Evolutionary conservation across 2,797 vertebrate species (phyloP), one percentile per base, ranked within the genome.

Genomic region (Danio jaintianensis): DNA sequence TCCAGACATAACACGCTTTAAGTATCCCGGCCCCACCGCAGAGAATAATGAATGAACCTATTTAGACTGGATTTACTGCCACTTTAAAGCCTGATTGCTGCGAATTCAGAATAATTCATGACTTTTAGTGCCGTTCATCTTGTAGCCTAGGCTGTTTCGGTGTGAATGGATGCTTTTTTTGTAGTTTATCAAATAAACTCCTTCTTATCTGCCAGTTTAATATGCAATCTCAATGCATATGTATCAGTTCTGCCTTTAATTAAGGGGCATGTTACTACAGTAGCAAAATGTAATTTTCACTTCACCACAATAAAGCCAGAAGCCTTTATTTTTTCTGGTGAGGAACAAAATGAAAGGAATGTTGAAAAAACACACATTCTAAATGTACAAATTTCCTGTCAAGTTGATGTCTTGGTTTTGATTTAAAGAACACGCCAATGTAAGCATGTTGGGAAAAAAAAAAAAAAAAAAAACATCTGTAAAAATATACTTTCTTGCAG

Each of bases 71-170:
- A 94, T 94, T 94, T 94, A 95, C 90, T 89, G 89, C 90, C 89
- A 91, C 88, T 91, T 94, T 93, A 92, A 93, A 93, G 91, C 87
- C 88, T 91, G 93, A 94, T 94, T 91, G 89, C 88, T 88, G 75
- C 59, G 87, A 90, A 93, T 93, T 83, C 86, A 89, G 91, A 94
- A 94, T 95, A 93, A 95, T 94, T 94, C 91, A 94, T 94, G 92
- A 90, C 84, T 83, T 84, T 83, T 84, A 89, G 84, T 85, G 82
- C 89, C 78, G 82, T 93, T 91, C 89, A 92, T 94, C 92, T 93
- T 86, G 83, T 72, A 43, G 84, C 75, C 52, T 84, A 84, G 82
- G 90, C 90, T 90, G 88, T 93, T 93, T 93, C 87, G 88, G 83
- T 87, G 87, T 82, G 88, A 91, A 93, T 89, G 90, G 91, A 92